Base-by-base conservation (phyloP, 2,888 invertebrate species). In the Pachymerium ferrugineum region DNA sequence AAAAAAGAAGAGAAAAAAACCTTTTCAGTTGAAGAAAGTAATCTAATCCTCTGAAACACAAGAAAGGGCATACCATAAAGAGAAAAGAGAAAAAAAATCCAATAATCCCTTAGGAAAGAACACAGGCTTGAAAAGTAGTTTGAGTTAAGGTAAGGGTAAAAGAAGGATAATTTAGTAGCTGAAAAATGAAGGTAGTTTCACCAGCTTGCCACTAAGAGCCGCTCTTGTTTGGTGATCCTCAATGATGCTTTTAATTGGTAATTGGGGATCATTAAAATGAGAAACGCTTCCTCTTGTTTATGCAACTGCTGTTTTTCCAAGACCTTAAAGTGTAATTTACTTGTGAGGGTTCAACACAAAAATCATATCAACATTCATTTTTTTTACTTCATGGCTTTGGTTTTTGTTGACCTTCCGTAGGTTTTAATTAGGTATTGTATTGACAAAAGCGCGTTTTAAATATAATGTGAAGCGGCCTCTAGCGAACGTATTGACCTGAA, bases 201-300 rank as follows among this genome's bases (percentile, higher is more conserved):
- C 0, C 5, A 1, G 62, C 28, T 22, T n/a, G n/a, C n/a, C n/a
- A n/a, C n/a, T 62, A 28, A 16, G 47, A 1, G 38, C 5, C 2
- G 38, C 38, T 38, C 38, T 14, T 62, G 62, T 62, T 62, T 62
- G 62, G 62, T 62, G 62, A 62, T 62, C 62, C 62, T 62, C 62
- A 62, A 62, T 62, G 62, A 62, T 62, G 62, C 62, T 62, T 62
- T 62, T 62, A 62, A 62, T 62, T 62, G 62, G 62, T 62, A 62
- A 62, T 62, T 62, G 62, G 62, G 62, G 62, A 62, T 62, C 62
- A 62, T 62, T 62, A 62, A 62, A 28, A 62, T 62, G 62, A 62
- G 62, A 25, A 22, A 28, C 25, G 12, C 28, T 62, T 62, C 62
- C 62, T 62, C 62, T 62, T 62, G 62, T 62, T 62, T 62, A 62